Evolutionary conservation across 2,888 invertebrate genomes (phyloP), one percentile per base, ranked within the genome.

Genomic region (Eupithecia vulgata): DNA sequence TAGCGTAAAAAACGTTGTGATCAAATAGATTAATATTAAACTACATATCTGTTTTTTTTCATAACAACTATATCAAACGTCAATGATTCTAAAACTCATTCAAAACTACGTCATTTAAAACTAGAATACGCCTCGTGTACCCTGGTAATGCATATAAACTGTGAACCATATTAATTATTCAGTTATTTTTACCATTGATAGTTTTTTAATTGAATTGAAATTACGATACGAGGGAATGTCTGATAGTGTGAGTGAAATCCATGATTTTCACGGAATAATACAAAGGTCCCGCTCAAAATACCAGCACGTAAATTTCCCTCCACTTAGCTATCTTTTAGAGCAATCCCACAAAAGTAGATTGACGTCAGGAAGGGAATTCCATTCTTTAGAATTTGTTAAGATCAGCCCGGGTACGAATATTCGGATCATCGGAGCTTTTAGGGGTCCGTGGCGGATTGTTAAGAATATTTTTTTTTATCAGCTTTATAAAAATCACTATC

Each of bases 371-470:
- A 88, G 87, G 85, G 87, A 88, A 88, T 88, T 88, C 84, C 85
- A 85, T 89, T 89, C 85, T 84, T 75, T 83, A 83, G 87, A 90
- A 89, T 91, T 91, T 91, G 89, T 88, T 90, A 89, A 90, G 89
- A 87, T 81, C 85, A 78, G 79, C 80, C 83, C 73, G 82, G 81
- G 84, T 84, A 86, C 81, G 85, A 84, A 88, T 87, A 88, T 90
- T 75, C 81, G 83, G 86, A 86, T 87, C 83, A 87, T 78, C 80
- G 83, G 78, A 71, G 72, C 67, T 69, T 76, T 77, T 78, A 75
- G 71, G 48, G 74, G 62, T 75, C 73, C 66, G 12, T 35, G 34
- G 21, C 12, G 35, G 37, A 21, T 35, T 64, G 37, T 64, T 15
- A 8, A 5, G n/a, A 64, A 64, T 64, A 64, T 37, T 35, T 21